Percentiles rank a stretch among this genome's conserved stretches.
phyloP scores from a whole-genome alignment of 1,140 invertebrate species.

The Saccostrea echinata region DNA sequence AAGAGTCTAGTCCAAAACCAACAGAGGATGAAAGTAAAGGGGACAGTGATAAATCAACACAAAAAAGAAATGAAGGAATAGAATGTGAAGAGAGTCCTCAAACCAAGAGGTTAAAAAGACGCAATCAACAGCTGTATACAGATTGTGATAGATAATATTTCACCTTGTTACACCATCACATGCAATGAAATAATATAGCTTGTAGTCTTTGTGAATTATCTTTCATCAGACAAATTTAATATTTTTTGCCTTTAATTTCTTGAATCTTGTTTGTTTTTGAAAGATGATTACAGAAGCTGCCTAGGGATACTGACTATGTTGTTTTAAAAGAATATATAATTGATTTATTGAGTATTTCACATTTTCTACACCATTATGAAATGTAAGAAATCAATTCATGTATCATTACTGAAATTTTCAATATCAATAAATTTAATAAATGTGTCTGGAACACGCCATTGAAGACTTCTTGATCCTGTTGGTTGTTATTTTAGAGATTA shows the following conservation, averaged over 20 bases:
- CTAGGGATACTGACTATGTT: too few species aligned
- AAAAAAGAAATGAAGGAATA: constrained; percentile 56
- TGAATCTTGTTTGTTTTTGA: too few species aligned
- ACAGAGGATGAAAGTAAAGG: constrained; percentile 52
- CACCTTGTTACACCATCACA: too few species aligned
- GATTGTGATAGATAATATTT: constrained; percentile 10
- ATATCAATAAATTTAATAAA: background rate
- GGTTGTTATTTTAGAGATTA: too few species aligned
- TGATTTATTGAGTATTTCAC: background rate
- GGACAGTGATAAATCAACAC: constrained; percentile 49
- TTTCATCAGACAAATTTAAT: too few species aligned
- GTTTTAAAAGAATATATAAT: too few species aligned
- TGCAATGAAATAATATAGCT: too few species aligned
- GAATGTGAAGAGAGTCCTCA: constrained; percentile 63
- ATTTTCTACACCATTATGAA: background rate
- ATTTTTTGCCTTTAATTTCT: too few species aligned
- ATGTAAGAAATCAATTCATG: too few species aligned
- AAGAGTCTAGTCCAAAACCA: constrained; percentile 51
- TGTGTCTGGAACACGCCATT: background rate
- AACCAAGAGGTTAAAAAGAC: constrained; percentile 62
- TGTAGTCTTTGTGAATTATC: too few species aligned
- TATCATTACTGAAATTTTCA: background rate
- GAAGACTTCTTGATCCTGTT: too few species aligned
- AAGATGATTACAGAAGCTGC: too few species aligned
- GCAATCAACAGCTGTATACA: constrained; percentile 65